Conservation (phyloP, 2,113 vertebrate genomes). For the Gallinago undulata region DNA sequence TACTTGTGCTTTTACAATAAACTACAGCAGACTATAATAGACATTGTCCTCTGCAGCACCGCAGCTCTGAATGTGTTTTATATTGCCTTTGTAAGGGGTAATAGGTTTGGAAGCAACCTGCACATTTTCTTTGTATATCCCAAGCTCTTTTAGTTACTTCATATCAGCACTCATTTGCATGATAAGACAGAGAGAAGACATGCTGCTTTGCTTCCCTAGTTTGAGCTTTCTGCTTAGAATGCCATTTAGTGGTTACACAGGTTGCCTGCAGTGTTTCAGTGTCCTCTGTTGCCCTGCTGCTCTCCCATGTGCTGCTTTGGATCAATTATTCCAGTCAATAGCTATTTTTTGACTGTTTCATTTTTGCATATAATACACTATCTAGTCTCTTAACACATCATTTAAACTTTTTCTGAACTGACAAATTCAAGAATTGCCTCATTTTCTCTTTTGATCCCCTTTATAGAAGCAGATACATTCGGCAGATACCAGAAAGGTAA, state of each 20-base stretch:
- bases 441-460: background rate
- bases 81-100: background rate
- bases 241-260: accelerated
- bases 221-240: background rate
- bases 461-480: background rate
- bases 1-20: background rate
- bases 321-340: slow-evolving; percentile 41
- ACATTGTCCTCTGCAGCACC: background rate
- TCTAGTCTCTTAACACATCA: background rate
- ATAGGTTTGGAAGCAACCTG: background rate
- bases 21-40: background rate
- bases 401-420: background rate
- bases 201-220: background rate
- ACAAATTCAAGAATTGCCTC: slow-evolving; percentile 1
- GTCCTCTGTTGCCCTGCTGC: accelerated
- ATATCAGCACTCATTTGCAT: background rate
- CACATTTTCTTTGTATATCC: background rate
- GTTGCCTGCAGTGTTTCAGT: background rate
- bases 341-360: background rate
- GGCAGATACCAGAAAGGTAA: slow-evolving; percentile 9
- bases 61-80: background rate
- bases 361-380: background rate
- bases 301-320: background rate
- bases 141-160: background rate
- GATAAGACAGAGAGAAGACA: background rate